A percentile compares a stretch with the other conserved stretches of the same genome.
These are phyloP conservation scores for Phyllotreta cruciferae DNA, from an alignment of 2,888 invertebrate species.

Conservation along the genomic window DNA sequence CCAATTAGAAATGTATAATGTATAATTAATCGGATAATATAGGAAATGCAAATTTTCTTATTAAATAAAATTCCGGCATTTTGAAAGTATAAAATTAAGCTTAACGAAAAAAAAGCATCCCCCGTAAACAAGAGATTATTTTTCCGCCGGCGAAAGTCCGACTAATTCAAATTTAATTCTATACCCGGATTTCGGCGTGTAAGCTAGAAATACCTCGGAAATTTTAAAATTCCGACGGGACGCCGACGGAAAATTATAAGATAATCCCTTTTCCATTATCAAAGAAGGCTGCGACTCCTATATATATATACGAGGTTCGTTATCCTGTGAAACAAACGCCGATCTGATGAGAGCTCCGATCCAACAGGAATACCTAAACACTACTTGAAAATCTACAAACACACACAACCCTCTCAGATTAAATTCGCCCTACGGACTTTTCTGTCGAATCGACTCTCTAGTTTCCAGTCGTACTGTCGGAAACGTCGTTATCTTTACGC, in stretches of 20 bases:
- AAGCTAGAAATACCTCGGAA: constrained; percentile 6
- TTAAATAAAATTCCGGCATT: neutral
- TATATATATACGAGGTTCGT: constrained; percentile 48
- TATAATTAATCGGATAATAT: too few relatives aligned
- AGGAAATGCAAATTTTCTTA: too few relatives aligned
- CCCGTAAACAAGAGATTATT: constrained; percentile 11
- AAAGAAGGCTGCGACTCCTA: constrained; percentile 43
- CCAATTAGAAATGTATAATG: too few relatives aligned
- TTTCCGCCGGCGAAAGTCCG: neutral
- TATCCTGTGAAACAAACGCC: constrained; percentile 53
- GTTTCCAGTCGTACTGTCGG: constrained; percentile 58
- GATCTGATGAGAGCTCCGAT: constrained; percentile 58
- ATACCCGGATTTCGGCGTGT: constrained; percentile 7
- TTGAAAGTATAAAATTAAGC: constrained; percentile 6
- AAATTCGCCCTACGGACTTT: constrained; percentile 58
- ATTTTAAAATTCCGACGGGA: constrained; percentile 22
- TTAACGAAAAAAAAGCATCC: neutral
- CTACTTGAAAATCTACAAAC: constrained; percentile 61
- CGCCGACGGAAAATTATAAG: constrained; percentile 43
- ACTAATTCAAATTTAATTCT: constrained; percentile 11
- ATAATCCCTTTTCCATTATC: constrained; percentile 49
- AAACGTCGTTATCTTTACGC: constrained; percentile 60
- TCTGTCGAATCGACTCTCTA: constrained; percentile 59
- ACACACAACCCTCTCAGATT: constrained; percentile 57
- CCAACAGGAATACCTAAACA: constrained; percentile 59